Conservation (phyloP, 2,113 vertebrate species). For the Ornithorhynchus anatinus region DNA sequence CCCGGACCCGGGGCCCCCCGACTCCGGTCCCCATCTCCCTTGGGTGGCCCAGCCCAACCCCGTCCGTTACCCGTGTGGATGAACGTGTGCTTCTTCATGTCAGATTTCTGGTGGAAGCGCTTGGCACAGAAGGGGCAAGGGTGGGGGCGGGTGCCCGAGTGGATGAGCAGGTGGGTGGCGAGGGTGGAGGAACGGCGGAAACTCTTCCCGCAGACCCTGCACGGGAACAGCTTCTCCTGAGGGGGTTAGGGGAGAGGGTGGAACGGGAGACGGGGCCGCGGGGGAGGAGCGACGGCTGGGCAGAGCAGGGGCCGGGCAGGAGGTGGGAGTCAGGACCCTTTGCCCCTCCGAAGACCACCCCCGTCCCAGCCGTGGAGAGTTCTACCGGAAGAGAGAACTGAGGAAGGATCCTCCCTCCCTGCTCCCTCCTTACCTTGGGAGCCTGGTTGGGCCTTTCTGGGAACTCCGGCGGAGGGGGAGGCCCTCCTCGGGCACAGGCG, state of each 20-base stretch:
- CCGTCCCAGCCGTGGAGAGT: no score
- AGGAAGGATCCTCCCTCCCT: neutral
- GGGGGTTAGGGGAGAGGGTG: neutral
- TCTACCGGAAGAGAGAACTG: no score
- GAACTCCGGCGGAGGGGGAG: accelerated
- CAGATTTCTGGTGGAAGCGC: neutral
- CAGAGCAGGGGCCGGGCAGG: neutral
- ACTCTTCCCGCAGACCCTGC: conserved; percentile 57
- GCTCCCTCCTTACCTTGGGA: neutral
- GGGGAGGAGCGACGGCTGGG: neutral
- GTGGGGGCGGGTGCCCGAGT: neutral
- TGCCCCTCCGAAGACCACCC: no score
- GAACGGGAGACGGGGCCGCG: neutral
- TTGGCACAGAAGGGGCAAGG: neutral
- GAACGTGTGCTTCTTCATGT: neutral
- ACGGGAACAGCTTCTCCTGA: neutral
- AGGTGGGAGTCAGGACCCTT: no score
- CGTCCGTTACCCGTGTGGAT: neutral
- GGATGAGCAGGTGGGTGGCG: conserved; percentile 60
- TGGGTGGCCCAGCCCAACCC: no score
- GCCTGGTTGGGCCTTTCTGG: no score
- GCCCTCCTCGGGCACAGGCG: neutral
- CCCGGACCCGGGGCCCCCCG: no score
- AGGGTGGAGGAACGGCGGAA: conserved; percentile 71
- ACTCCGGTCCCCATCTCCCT: neutral